These are phyloP conservation scores for Ylistrum balloti DNA, from an alignment of 1,140 invertebrate genomes.

Conservation along the genomic window DNA sequence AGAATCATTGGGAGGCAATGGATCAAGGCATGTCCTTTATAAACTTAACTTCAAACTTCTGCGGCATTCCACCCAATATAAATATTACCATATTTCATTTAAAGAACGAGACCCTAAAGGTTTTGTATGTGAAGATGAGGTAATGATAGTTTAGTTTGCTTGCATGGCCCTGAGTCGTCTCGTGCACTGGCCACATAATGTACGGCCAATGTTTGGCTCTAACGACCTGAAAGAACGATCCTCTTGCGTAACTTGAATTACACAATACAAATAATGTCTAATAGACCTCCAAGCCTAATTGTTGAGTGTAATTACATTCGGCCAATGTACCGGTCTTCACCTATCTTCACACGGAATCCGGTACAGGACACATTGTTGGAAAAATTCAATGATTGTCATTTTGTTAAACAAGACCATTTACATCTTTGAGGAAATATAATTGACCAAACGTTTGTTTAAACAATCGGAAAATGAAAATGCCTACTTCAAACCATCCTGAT, in stretches of 20 bases:
- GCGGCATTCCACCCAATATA: neutral
- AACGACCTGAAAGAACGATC: neutral
- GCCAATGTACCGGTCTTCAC: neutral
- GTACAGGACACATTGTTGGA: no score
- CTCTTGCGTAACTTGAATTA: neutral
- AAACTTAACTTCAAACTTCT: neutral
- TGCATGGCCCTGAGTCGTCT: neutral
- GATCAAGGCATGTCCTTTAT: neutral
- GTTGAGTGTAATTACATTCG: neutral
- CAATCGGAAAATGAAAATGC: no score
- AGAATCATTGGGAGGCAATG: neutral
- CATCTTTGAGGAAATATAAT: no score
- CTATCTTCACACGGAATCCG: no score
- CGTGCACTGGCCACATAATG: neutral
- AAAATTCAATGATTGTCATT: no score
- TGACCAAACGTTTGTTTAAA: no score
- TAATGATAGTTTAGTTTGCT: neutral
- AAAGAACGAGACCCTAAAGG: neutral
- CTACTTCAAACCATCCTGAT: no score
- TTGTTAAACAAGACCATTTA: no score
- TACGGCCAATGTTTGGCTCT: neutral
- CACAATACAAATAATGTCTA: neutral
- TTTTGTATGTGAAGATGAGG: neutral
- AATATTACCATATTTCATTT: constrained; percentile 34
- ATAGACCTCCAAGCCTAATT: neutral